Conservation (phyloP, 2,797 vertebrate species). For the Gambelia wislizenii region DNA sequence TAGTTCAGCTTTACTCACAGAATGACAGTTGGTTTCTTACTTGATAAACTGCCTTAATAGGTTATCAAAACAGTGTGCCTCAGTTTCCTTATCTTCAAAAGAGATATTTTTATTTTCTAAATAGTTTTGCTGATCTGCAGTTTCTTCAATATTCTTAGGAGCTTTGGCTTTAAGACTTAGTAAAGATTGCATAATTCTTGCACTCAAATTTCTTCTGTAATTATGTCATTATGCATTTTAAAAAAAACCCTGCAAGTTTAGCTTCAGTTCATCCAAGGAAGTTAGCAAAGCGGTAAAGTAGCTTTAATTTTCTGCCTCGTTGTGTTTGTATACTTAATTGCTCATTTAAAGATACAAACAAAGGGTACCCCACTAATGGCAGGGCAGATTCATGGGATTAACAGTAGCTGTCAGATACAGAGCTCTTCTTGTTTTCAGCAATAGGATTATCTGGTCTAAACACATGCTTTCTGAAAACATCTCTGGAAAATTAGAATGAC, state of each 20-base stretch:
- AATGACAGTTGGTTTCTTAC: background rate
- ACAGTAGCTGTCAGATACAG: fast-evolving
- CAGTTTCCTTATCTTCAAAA: background rate
- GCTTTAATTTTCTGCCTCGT: conserved; percentile 1
- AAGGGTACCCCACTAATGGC: background rate
- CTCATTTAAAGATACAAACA: conserved; percentile 33
- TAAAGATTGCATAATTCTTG: conserved; percentile 11
- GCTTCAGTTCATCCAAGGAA: conserved; percentile 24
- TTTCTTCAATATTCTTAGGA: background rate
- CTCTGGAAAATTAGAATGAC: conserved; percentile 30
- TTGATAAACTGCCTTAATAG: background rate
- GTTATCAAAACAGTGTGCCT: background rate
- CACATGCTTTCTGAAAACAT: background rate
- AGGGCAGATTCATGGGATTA: background rate
- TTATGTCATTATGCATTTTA: background rate
- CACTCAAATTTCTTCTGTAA: fast-evolving
- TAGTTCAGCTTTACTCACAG: background rate
- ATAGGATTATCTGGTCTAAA: background rate
- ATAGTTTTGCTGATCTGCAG: background rate
- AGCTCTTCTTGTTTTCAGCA: background rate
- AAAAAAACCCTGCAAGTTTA: conserved; percentile 9
- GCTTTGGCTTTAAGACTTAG: conserved; percentile 23
- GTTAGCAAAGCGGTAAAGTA: background rate
- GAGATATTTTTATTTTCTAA: background rate
- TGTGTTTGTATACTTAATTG: conserved; percentile 5